Evolutionary conservation across 2,888 invertebrate genomes (phyloP).

Genomic region (Yponomeuta malinellus): DNA sequence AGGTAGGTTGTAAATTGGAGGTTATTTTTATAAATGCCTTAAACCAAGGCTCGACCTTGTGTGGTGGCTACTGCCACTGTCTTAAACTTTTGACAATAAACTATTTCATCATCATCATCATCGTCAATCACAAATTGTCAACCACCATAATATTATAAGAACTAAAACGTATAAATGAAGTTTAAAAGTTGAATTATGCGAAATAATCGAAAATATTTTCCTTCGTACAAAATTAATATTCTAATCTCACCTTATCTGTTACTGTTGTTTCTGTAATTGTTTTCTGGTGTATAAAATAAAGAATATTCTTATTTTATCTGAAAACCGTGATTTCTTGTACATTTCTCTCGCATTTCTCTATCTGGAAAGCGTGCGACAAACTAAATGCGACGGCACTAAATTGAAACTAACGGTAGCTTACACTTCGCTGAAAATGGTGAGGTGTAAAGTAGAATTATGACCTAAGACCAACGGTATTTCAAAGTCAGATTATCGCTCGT

Average conservation of each 20-base stretch:
- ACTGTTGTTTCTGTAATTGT: too few species aligned
- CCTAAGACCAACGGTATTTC: not conserved
- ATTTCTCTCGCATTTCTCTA: not conserved
- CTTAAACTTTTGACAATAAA: too few species aligned
- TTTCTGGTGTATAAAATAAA: too few species aligned
- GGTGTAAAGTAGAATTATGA: slow-evolving; percentile 4
- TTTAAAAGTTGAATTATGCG: too few species aligned
- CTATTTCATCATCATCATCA: too few species aligned
- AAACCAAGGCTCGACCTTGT: too few species aligned
- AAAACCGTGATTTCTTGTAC: not conserved
- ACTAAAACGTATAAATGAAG: not conserved
- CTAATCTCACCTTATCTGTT: too few species aligned
- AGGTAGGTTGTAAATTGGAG: not conserved
- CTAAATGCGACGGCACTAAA: not conserved
- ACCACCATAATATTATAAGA: not conserved
- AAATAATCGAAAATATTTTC: too few species aligned
- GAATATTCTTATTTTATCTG: too few species aligned
- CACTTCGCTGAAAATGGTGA: not conserved
- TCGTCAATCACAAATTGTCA: too few species aligned
- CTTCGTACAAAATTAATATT: too few species aligned
- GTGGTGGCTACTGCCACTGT: too few species aligned
- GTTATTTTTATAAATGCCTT: not conserved
- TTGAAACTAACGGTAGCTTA: not conserved
- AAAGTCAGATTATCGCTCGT: not conserved
- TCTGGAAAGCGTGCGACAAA: not conserved